Evolutionary conservation across 2,888 invertebrate genomes (phyloP).

Genomic region (Cryptosula pallasiana): DNA sequence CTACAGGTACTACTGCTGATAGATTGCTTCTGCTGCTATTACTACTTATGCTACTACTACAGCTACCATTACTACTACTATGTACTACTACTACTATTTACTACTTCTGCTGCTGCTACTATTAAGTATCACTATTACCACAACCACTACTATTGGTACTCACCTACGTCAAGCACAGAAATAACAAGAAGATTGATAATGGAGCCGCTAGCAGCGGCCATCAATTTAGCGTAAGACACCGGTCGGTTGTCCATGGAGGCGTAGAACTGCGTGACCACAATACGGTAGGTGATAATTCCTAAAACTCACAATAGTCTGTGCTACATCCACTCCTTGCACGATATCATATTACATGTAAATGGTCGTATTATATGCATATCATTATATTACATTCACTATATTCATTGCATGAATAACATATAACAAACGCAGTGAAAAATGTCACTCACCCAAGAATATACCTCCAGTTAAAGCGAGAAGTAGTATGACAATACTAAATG

Average conservation of each 20-base stretch:
- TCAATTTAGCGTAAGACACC: constrained; percentile 61
- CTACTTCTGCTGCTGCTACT: too few species aligned
- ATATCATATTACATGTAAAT: background rate
- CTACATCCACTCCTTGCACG: too few species aligned
- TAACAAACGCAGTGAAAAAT: too few species aligned
- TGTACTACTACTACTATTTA: too few species aligned
- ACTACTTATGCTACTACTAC: too few species aligned
- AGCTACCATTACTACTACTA: too few species aligned
- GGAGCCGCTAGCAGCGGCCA: constrained; percentile 87
- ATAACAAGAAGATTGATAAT: constrained; percentile 85
- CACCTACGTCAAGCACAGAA: constrained; percentile 71
- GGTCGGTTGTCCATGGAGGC: constrained; percentile 31
- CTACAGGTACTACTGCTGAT: too few species aligned
- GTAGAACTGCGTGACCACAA: constrained; percentile 56
- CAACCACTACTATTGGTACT: background rate
- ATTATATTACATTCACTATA: background rate
- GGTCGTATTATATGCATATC: background rate
- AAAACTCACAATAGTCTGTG: background rate
- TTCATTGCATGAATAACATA: too few species aligned
- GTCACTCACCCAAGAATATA: background rate
- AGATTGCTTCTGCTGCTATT: too few species aligned
- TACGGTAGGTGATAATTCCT: constrained; percentile 87
- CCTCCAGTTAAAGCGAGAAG: constrained; percentile 9
- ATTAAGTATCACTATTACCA: too few species aligned
- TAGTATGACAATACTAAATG: background rate